Evolutionary conservation across 2,797 vertebrate species (phyloP).

Genomic region (Muscicapa striata): DNA sequence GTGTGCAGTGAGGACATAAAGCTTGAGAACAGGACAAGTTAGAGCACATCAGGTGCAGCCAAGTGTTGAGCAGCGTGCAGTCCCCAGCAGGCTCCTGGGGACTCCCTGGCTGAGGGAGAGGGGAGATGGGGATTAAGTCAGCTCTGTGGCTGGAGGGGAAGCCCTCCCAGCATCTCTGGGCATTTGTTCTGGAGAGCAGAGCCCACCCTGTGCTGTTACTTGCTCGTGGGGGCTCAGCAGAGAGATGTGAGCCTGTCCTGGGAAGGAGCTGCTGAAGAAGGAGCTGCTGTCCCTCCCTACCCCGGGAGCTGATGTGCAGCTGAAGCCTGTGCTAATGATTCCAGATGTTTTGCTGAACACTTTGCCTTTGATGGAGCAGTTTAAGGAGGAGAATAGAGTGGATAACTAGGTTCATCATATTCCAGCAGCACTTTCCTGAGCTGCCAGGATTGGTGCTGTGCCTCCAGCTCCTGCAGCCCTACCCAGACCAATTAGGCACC

Average conservation of each 20-base stretch:
- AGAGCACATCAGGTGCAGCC: not conserved
- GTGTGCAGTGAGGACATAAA: not conserved
- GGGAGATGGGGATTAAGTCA: not conserved
- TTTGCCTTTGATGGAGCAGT: constrained; percentile 57
- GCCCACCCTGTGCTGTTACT: rapidly evolving
- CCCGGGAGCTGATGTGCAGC: not conserved
- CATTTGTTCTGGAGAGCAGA: not conserved
- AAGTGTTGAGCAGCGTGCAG: not conserved
- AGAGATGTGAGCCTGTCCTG: not conserved
- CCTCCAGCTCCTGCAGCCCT: constrained; percentile 29
- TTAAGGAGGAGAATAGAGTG: constrained; percentile 59
- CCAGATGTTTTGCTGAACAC: constrained; percentile 56
- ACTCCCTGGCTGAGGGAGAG: not conserved
- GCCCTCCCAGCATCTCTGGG: not conserved
- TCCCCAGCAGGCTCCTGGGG: not conserved
- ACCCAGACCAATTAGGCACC: constrained; percentile 46
- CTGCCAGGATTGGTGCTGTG: not conserved
- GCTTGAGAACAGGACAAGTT: not conserved
- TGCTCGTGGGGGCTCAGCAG: not conserved
- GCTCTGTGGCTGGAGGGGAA: not conserved
- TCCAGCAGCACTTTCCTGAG: constrained; percentile 22
- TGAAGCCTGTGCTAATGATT: constrained; percentile 18
- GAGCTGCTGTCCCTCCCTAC: not conserved
- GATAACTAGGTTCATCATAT: constrained; percentile 56
- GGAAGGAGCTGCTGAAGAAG: not conserved